Percentiles rank a stretch among this genome's conserved stretches.
Conservation (phyloP, 1,140 invertebrate genomes). For the Popillia japonica region DNA sequence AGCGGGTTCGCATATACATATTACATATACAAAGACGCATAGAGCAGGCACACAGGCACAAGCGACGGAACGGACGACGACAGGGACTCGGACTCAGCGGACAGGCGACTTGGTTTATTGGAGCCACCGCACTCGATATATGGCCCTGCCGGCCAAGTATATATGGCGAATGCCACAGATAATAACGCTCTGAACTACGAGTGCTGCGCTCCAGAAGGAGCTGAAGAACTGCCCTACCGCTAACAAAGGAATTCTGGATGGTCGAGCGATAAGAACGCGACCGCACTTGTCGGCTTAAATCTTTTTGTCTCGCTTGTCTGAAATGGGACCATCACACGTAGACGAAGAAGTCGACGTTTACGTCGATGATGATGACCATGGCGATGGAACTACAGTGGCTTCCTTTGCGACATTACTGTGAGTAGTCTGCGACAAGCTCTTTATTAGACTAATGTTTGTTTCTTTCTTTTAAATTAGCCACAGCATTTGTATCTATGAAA, state of each 20-base stretch:
- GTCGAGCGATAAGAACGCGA: conserved; percentile 31
- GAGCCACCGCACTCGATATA: conserved; percentile 41
- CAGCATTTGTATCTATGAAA: too few relatives aligned
- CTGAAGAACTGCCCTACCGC: conserved; percentile 32
- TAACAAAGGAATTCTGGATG: conserved; percentile 35
- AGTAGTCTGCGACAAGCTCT: neutral
- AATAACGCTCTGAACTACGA: conserved; percentile 44
- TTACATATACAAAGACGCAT: neutral
- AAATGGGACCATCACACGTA: conserved; percentile 29
- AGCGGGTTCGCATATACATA: neutral
- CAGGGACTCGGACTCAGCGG: conserved; percentile 40
- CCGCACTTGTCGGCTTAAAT: conserved; percentile 32
- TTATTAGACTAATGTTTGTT: too few relatives aligned
- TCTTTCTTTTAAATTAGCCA: too few relatives aligned
- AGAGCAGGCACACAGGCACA: conserved; percentile 20
- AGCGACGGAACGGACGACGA: conserved; percentile 23
- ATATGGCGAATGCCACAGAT: conserved; percentile 44
- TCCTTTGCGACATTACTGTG: neutral
- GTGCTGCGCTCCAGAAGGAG: conserved; percentile 37
- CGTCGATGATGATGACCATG: conserved; percentile 20
- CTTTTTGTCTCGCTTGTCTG: conserved; percentile 24
- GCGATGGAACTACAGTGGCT: neutral
- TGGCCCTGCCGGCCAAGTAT: conserved; percentile 41
- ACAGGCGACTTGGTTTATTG: conserved; percentile 41
- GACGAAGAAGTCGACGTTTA: conserved; percentile 8